These are phyloP conservation scores for Mesoligia furuncula DNA, from an alignment of 2,888 invertebrate species.

Conservation along the genomic window DNA sequence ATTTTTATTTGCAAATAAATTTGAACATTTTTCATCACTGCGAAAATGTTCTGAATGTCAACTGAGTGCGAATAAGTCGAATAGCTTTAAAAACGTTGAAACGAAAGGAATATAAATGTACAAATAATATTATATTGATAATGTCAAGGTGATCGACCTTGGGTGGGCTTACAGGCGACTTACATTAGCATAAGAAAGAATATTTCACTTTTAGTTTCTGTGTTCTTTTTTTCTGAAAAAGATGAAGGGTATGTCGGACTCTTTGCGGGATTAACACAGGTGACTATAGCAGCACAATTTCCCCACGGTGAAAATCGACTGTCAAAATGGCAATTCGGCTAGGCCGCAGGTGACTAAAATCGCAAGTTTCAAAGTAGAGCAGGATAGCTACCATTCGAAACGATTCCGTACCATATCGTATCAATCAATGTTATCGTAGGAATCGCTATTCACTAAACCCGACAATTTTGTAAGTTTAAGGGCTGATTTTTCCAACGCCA, in stretches of 20 bases:
- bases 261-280: background rate
- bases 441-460: background rate
- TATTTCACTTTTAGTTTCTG: background rate
- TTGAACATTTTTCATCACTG: slow-evolving; percentile 52
- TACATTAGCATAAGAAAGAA: background rate
- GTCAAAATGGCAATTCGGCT: background rate
- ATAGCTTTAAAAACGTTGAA: slow-evolving; percentile 14
- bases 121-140: slow-evolving; percentile 8
- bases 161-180: background rate
- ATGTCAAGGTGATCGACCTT: slow-evolving; percentile 1
- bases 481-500: no score
- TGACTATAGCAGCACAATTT: background rate
- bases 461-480: background rate
- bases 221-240: slow-evolving; percentile 9
- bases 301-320: background rate
- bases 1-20: slow-evolving; percentile 54
- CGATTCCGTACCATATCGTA: no score
- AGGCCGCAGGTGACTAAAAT: background rate
- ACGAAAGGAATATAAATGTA: slow-evolving; percentile 1
- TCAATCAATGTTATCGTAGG: no score
- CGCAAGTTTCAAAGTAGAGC: background rate
- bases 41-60: slow-evolving; percentile 39
- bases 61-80: slow-evolving; percentile 11
- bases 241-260: no score
- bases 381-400: background rate